phyloP scores from a whole-genome alignment of 2,113 vertebrate genomes.

The Sapayoa aenigma region DNA sequence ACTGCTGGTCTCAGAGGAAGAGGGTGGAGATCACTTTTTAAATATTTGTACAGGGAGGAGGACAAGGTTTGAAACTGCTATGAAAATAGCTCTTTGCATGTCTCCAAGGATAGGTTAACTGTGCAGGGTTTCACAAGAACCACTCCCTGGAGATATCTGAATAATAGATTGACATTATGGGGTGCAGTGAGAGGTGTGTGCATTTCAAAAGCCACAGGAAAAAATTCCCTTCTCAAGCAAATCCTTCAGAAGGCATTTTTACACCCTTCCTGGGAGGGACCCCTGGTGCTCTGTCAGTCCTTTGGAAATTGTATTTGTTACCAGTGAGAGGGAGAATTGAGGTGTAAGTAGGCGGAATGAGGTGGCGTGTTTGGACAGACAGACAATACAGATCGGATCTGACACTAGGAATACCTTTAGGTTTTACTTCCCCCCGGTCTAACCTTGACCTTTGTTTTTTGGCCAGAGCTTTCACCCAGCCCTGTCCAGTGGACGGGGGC shows the following conservation, averaged over 20 bases:
- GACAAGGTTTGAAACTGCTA: neutral
- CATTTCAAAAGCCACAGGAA: neutral
- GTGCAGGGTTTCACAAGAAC: constrained; percentile 7
- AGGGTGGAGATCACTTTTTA: constrained; percentile 69
- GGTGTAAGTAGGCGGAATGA: neutral
- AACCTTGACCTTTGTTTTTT: neutral
- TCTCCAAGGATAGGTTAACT: constrained; percentile 27
- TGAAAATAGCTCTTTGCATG: constrained; percentile 32
- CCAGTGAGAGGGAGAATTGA: neutral
- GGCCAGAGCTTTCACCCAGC: neutral
- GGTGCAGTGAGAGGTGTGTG: constrained; percentile 17
- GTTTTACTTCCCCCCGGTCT: neutral
- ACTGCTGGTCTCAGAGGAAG: neutral
- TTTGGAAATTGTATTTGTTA: neutral
- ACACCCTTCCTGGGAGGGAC: neutral
- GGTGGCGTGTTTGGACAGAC: neutral
- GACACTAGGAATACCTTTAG: neutral
- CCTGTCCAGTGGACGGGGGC: neutral
- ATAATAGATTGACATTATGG: constrained; percentile 20
- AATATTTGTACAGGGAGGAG: constrained; percentile 79
- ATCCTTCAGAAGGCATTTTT: neutral
- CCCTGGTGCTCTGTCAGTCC: neutral
- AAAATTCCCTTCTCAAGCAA: neutral
- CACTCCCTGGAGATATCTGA: constrained; percentile 35
- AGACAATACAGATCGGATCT: neutral